Percentiles rank a stretch among this genome's conserved stretches.
These are phyloP conservation scores for Charadrius vociferus DNA, from an alignment of 2,113 vertebrate species.

Conservation along the genomic window DNA sequence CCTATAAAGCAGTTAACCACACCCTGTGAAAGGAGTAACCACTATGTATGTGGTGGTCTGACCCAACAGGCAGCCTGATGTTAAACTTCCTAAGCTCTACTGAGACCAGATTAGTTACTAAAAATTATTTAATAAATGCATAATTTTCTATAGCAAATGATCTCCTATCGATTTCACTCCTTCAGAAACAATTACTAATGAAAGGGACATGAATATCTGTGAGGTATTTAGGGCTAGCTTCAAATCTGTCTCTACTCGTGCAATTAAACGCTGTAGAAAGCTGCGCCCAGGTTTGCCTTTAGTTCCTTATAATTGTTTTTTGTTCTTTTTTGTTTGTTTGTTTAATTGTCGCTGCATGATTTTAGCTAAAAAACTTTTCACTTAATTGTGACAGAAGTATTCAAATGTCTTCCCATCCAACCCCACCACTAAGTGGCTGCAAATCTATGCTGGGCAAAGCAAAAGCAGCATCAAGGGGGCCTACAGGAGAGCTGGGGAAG, in stretches of 20 bases:
- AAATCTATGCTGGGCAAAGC: neutral
- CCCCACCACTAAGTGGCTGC: neutral
- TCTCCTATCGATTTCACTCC: neutral
- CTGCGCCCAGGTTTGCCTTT: neutral
- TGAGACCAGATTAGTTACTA: neutral
- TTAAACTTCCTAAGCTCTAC: neutral
- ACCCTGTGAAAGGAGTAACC: neutral
- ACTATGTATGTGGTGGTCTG: neutral
- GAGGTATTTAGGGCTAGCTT: neutral
- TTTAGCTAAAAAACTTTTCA: neutral
- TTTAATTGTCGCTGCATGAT: neutral
- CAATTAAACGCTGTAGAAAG: neutral
- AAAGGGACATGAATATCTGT: accelerated
- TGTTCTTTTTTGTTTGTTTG: neutral
- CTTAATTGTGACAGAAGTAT: neutral
- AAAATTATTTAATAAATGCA: neutral
- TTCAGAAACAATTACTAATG: neutral
- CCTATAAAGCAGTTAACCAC: neutral
- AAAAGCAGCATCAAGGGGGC: neutral
- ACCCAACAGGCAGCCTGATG: neutral
- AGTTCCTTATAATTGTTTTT: neutral
- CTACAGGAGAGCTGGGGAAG: too few relatives aligned
- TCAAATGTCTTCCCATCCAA: neutral
- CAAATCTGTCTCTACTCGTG: neutral
- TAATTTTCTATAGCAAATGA: neutral